Percentiles rank a stretch among this genome's conserved stretches.
Evolutionary conservation across 2,888 invertebrate species (phyloP).

Genomic region (Digitonthophagus gazella): DNA sequence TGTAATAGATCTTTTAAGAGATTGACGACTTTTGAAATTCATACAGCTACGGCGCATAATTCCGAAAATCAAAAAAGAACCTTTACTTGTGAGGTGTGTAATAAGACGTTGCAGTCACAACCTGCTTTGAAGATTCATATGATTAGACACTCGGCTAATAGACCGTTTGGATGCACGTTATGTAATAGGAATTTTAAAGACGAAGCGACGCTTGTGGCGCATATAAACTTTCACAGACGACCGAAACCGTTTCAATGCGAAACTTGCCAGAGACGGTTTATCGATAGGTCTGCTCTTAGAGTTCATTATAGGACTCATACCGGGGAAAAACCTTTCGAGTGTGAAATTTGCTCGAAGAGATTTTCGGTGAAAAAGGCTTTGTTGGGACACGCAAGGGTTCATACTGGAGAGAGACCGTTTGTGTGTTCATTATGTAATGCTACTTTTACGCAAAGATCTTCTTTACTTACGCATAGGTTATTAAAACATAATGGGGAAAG

Average conservation of each 20-base stretch:
- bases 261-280: conserved; percentile 1
- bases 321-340: not conserved
- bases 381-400: not conserved
- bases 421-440: not conserved
- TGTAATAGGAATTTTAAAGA: conserved; percentile 6
- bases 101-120: not conserved
- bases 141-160: not conserved
- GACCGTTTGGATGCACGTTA: conserved; percentile 3
- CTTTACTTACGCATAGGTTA: conserved; percentile 3
- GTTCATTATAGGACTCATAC: not conserved
- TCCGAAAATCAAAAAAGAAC: too few relatives aligned
- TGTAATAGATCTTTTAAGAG: conserved; percentile 5
- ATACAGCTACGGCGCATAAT: too few relatives aligned
- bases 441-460: conserved; percentile 4
- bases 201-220: not conserved
- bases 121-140: not conserved
- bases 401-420: conserved; percentile 6
- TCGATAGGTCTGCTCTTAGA: conserved; percentile 2
- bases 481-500: conserved; percentile 1
- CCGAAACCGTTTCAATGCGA: conserved; percentile 11
- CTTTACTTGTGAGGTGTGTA: not conserved
- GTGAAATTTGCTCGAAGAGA: conserved; percentile 1
- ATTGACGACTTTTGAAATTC: too few relatives aligned
- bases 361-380: conserved; percentile 6
- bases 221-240: not conserved